phyloP scores from a whole-genome alignment of 2,888 invertebrate genomes.

The Palloptera scutellata region DNA sequence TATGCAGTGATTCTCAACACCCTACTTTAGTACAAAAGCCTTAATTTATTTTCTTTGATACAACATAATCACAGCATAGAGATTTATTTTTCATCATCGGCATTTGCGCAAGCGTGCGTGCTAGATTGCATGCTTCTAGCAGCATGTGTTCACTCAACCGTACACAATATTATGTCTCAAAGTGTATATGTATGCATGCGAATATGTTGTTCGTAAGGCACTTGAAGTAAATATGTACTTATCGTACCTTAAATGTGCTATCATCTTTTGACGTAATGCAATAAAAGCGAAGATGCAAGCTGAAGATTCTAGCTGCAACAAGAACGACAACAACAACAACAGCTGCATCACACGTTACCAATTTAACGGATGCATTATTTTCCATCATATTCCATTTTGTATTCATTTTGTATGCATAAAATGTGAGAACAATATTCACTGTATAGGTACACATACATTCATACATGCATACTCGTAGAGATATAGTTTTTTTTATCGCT shows the following conservation, averaged over 20 bases:
- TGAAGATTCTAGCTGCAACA: background rate
- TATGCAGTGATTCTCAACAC: no score
- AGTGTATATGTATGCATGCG: background rate
- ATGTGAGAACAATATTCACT: background rate
- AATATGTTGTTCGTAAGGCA: background rate
- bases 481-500: no score
- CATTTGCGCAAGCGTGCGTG: background rate
- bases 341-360: conserved; percentile 13
- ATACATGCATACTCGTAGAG: no score
- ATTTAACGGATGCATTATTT: conserved; percentile 22
- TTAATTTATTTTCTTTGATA: no score
- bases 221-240: background rate
- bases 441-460: no score
- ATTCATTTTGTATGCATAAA: conserved; percentile 17
- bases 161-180: background rate
- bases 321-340: background rate
- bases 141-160: conserved; percentile 4
- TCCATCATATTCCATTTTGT: conserved; percentile 7
- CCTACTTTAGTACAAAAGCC: no score
- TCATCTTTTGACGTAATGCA: background rate
- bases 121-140: no score
- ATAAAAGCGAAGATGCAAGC: background rate
- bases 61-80: no score
- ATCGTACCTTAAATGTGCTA: background rate
- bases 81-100: no score